Base-by-base conservation (phyloP, 2,888 invertebrate genomes). In the Eledona agricola region DNA sequence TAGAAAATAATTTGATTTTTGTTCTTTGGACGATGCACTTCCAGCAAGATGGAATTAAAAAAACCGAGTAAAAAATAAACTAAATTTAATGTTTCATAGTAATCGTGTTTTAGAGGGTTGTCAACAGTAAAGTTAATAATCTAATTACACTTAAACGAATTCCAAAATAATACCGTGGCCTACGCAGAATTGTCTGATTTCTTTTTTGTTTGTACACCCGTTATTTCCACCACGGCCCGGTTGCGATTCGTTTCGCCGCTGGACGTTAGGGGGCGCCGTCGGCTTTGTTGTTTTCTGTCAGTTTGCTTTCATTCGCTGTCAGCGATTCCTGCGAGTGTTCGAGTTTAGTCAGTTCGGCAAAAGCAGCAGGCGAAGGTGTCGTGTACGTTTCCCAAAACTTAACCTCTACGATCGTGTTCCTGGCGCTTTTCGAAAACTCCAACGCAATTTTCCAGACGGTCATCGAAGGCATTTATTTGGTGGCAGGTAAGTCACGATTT, bases 261-360 rank as follows among this genome's bases (percentile, higher is more conserved):
- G 3, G 11, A 17, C 16, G 1, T 15, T 4, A 1, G 25, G n/a
- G n/a, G n/a, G n/a, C n/a, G n/a, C n/a, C n/a, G n/a, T n/a, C n/a
- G n/a, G n/a, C n/a, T 45, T 31, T 45, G 45, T 34, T 45, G 10
- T 32, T 23, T 34, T 32, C 45, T 45, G 45, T 45, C 45, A 45
- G 32, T 45, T 45, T 45, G 7, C 34, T 45, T 34, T 20, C 32
- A 45, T 15, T 17, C 3, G 23, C 32, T 34, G 45, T 45, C 45
- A 45, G 32, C 25, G 22, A 11, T 25, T 7, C 26, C 13, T 13
- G 32, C 13, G 20, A n/a, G n/a, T n/a, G n/a, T n/a, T n/a, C n/a
- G 20, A 42, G 15, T 45, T 45, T 20, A 7, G 34, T 45, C 45
- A 45, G 45, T 45, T 45, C 34, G 45, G 45, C 34, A 34, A 45